Percentiles rank a stretch among this genome's conserved stretches.
These are phyloP conservation scores for Tenebrosternarchus preto DNA, from an alignment of 2,113 vertebrate genomes.

Conservation along the genomic window DNA sequence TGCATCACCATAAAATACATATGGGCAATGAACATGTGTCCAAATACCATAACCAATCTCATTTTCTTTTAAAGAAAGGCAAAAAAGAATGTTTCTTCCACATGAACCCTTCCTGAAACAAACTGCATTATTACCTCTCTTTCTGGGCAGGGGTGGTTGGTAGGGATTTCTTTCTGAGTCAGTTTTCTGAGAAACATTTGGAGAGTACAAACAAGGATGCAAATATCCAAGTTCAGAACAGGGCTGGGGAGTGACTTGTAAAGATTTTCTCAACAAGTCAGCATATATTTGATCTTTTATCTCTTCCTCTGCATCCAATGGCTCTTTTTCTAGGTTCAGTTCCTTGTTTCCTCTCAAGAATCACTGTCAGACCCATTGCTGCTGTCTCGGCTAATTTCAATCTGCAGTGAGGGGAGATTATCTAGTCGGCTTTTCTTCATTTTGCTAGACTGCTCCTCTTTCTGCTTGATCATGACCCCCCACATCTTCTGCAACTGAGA, in stretches of 20 bases:
- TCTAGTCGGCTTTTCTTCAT: slow-evolving; percentile 94
- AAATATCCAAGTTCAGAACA: not conserved
- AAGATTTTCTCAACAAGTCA: slow-evolving; percentile 11
- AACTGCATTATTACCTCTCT: not conserved
- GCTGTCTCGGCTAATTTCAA: slow-evolving; percentile 97
- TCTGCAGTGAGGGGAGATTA: slow-evolving; percentile 93
- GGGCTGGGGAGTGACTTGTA: slow-evolving; percentile 25
- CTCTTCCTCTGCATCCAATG: slow-evolving; percentile 1
- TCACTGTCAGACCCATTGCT: slow-evolving; percentile 91
- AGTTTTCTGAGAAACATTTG: not conserved
- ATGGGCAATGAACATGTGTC: slow-evolving; percentile 8
- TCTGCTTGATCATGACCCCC: slow-evolving; percentile 96
- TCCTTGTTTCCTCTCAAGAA: slow-evolving; percentile 73
- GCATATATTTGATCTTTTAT: not conserved
- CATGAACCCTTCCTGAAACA: slow-evolving; percentile 4
- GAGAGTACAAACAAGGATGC: too few relatives aligned
- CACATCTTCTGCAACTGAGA: slow-evolving; percentile 89
- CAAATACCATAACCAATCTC: slow-evolving; percentile 10
- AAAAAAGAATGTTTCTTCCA: not conserved
- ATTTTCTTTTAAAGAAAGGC: slow-evolving; percentile 41
- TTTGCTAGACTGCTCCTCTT: slow-evolving; percentile 82
- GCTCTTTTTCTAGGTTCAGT: not conserved
- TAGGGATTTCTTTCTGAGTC: not conserved
- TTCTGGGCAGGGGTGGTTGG: not conserved
- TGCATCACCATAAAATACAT: slow-evolving; percentile 35